Conservation (phyloP, 2,113 vertebrate species). For the Athene cunicularia region DNA sequence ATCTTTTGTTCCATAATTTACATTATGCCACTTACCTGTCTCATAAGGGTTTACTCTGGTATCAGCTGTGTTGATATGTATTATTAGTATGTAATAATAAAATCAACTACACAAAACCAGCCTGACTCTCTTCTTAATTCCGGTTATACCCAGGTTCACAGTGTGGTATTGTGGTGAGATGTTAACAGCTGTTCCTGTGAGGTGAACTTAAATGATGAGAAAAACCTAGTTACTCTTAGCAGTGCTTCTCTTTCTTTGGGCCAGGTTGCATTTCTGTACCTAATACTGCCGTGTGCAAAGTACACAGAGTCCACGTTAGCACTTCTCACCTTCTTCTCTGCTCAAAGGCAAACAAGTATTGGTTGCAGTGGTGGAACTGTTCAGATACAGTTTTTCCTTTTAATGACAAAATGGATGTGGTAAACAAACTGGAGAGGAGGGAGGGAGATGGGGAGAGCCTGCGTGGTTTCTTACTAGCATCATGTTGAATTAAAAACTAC, state of each 20-base stretch:
- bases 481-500: neutral
- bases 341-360: neutral
- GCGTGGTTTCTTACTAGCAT: neutral
- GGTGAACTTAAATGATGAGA: neutral
- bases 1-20: neutral
- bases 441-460: neutral
- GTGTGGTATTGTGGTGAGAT: neutral
- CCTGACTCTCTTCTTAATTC: neutral
- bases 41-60: slow-evolving; percentile 3
- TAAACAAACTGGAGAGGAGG: neutral
- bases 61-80: slow-evolving; percentile 18
- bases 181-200: neutral
- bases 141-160: neutral
- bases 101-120: neutral
- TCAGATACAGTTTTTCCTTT: neutral
- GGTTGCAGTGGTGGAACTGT: neutral
- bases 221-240: no score
- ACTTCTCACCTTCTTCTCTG: neutral
- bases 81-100: slow-evolving; percentile 57
- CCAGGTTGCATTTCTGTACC: neutral
- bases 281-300: neutral
- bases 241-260: neutral
- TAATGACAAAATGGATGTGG: neutral
- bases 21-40: neutral
- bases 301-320: accelerated